Evolutionary conservation across 2,888 invertebrate genomes (phyloP).

Genomic region (Toxonevra muliebris): DNA sequence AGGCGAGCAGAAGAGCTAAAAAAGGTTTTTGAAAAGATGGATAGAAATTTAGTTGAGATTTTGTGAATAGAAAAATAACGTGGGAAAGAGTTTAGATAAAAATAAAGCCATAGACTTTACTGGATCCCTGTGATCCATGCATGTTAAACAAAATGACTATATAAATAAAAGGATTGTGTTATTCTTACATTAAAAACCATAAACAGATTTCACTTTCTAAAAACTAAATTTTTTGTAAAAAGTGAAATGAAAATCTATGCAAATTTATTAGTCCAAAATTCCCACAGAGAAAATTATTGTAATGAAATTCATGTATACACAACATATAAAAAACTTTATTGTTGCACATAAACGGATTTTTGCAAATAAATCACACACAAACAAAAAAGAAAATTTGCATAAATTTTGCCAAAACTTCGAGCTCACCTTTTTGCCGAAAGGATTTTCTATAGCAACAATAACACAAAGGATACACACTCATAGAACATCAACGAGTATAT

Average conservation of each 20-base stretch:
- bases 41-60: no score
- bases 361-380: slow-evolving; percentile 12
- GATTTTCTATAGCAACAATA: not conserved
- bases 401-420: slow-evolving; percentile 29
- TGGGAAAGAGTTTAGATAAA: not conserved
- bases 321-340: slow-evolving; percentile 29
- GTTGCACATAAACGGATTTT: slow-evolving; percentile 34
- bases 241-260: not conserved
- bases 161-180: no score
- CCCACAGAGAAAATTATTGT: slow-evolving; percentile 29
- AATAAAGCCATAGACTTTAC: not conserved
- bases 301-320: slow-evolving; percentile 13
- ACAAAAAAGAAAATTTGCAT: slow-evolving; percentile 33
- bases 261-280: slow-evolving; percentile 9
- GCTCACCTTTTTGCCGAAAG: slow-evolving; percentile 1
- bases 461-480: not conserved
- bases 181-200: no score
- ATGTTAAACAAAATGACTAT: no score
- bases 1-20: not conserved
- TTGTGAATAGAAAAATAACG: not conserved
- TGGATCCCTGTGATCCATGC: no score
- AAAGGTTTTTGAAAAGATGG: no score
- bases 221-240: not conserved
- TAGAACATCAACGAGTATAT: not conserved
- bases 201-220: no score